Percentiles rank a stretch among this genome's conserved stretches.
Conservation (phyloP, 2,113 vertebrate genomes). For the Campylorhamphus procurvoides region DNA sequence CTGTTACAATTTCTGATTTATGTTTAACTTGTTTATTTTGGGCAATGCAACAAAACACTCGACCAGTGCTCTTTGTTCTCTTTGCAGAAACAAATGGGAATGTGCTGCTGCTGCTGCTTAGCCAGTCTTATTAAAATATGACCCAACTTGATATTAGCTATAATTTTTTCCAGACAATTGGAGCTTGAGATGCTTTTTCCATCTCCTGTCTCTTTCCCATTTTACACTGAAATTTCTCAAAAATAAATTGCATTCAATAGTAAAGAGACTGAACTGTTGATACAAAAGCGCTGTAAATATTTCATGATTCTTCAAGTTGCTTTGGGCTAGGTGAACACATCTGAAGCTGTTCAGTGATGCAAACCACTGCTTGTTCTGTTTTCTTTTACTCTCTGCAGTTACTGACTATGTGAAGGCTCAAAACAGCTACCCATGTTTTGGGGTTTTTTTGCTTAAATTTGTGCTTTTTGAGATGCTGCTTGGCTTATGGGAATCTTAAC, state of each 20-base stretch:
- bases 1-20: background rate
- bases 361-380: background rate
- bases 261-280: background rate
- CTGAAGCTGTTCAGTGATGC: background rate
- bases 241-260: background rate
- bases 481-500: background rate
- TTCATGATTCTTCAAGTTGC: background rate
- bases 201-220: background rate
- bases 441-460: background rate
- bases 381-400: background rate
- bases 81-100: background rate
- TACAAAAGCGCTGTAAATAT: background rate
- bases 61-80: background rate
- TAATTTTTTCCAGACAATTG: background rate
- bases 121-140: background rate
- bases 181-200: background rate
- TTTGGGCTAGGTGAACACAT: background rate
- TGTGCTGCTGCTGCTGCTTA: background rate
- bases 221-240: background rate
- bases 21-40: background rate
- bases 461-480: background rate
- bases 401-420: background rate
- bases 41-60: background rate
- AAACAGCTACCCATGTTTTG: background rate
- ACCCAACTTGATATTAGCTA: background rate